Conservation (phyloP, 2,888 invertebrate genomes). For the Leptinotarsa juncta region DNA sequence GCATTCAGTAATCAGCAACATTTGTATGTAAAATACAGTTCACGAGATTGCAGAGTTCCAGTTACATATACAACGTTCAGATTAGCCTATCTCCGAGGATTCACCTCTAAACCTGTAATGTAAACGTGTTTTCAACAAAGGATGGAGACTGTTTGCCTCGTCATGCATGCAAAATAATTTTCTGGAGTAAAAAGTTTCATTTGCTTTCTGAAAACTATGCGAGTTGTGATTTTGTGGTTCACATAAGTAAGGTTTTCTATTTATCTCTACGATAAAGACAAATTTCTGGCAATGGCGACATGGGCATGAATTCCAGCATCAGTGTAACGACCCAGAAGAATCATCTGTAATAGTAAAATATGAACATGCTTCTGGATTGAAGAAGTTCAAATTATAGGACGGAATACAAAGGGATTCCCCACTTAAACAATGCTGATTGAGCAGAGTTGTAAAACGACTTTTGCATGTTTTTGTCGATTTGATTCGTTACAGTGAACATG, state of each 20-base stretch:
- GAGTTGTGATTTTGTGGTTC: neutral
- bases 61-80: slow-evolving; percentile 38
- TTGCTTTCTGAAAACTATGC: neutral
- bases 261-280: neutral
- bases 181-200: slow-evolving; percentile 2
- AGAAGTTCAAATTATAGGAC: no score
- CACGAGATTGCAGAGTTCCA: slow-evolving; percentile 49
- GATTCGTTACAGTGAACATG: no score
- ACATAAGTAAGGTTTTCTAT: neutral
- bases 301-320: no score
- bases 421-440: no score
- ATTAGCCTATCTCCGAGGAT: slow-evolving; percentile 36
- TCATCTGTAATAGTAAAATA: no score
- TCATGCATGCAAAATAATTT: neutral
- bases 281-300: neutral
- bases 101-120: slow-evolving; percentile 29
- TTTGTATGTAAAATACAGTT: slow-evolving; percentile 53
- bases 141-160: slow-evolving; percentile 4
- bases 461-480: no score
- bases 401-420: no score
- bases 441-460: no score
- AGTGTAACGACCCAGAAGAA: no score
- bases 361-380: no score
- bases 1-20: slow-evolving; percentile 51
- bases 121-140: slow-evolving; percentile 24